Base-by-base conservation (phyloP, 1,140 invertebrate species). In the Drosophila gunungcola region DNA sequence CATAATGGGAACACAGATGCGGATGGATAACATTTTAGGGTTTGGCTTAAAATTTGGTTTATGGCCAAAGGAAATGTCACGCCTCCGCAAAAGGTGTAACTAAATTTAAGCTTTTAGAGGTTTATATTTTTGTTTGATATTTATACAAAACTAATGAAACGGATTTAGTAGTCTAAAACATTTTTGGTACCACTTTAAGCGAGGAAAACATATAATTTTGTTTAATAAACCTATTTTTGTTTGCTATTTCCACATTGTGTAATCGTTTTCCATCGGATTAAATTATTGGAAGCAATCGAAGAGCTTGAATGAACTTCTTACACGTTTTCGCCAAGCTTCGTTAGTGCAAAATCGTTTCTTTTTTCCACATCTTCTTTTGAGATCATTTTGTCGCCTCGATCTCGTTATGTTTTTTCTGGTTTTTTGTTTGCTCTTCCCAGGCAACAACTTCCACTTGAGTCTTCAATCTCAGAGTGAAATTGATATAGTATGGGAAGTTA, bases 401-500 rank as follows among this genome's bases (percentile, higher is more conserved):
- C 52, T 39, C 21, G 56, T 46, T 53, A 43, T n/a, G 42, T 57
- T 46, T 27, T 56, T 57, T 38, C 36, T 60, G 27, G 27, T 32
- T 36, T 49, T 38, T 41, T 68, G 32, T 65, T 67, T 27, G 10
- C 42, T 41, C 64, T 70, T 70, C 43, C 65, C 68, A 49, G 36
- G 67, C 64, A 12, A 70, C 68, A 12, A 70, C 68, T 70, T 68
- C 57, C 58, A 54, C 34, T 65, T 51, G 58, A 25, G 61, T 61
- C 39, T 65, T 69, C 61, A 60, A 77, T 75, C 82, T 70, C 81
- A 38, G 65, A 60, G 78, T 60, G 83, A 80, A 88, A 88, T 84
- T 64, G 79, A 88, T 88, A 88, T 80, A 80, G 65, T 89, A 88
- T 88, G 84, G 84, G 84, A 88, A 88, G 80, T 84, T 78, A 78